Evolutionary conservation across 2,797 vertebrate genomes (phyloP).

Genomic region (Hephaestus fuliginosus): DNA sequence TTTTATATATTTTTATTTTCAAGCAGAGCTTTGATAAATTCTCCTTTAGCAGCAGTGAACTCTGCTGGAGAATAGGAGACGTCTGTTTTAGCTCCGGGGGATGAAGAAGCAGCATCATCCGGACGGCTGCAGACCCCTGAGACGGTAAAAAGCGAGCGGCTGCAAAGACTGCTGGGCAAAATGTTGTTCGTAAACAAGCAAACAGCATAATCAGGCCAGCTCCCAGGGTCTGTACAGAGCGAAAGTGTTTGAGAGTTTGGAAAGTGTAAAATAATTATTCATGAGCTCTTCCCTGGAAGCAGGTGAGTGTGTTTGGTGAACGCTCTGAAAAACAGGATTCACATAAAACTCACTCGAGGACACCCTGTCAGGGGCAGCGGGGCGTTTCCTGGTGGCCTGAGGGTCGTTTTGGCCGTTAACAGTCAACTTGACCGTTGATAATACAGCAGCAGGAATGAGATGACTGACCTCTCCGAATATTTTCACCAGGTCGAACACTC

Average conservation of each 20-base stretch:
- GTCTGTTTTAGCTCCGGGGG: constrained; percentile 60
- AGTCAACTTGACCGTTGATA: too few species aligned
- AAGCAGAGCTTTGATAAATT: constrained; percentile 61
- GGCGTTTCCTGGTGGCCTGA: too few species aligned
- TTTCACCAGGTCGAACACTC: too few species aligned
- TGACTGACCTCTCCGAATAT: too few species aligned
- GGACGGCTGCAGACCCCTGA: constrained; percentile 58
- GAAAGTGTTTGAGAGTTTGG: constrained; percentile 40
- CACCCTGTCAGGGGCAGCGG: too few species aligned
- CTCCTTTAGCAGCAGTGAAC: constrained; percentile 50
- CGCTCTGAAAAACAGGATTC: constrained; percentile 35
- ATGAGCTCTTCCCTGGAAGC: constrained; percentile 49
- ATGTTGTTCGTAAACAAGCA: constrained; percentile 66
- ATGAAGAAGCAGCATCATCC: constrained; percentile 54
- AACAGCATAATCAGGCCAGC: constrained; percentile 67
- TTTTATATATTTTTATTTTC: constrained; percentile 33
- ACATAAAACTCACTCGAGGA: background rate
- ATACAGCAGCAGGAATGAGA: too few species aligned
- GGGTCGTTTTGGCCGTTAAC: too few species aligned
- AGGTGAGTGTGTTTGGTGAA: constrained; percentile 51
- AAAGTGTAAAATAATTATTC: constrained; percentile 57
- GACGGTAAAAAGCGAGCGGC: constrained; percentile 43
- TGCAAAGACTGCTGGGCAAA: constrained; percentile 58
- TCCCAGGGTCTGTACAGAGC: constrained; percentile 51
- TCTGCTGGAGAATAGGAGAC: constrained; percentile 62